Evolutionary conservation across 2,888 invertebrate genomes (phyloP).

Genomic region (Andrena bicolor): DNA sequence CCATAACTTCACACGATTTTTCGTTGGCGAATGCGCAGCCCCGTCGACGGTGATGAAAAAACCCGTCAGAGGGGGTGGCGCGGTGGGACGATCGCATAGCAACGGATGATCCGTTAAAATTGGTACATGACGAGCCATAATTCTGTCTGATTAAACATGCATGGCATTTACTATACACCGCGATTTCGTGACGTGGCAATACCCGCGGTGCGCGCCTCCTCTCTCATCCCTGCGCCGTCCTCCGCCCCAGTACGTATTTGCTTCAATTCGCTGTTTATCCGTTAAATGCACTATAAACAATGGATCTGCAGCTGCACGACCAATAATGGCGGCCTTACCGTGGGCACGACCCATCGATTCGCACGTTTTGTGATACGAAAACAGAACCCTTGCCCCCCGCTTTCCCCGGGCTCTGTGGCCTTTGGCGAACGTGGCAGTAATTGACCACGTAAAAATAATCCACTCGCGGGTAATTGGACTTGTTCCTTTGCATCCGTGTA

Average conservation of each 20-base stretch:
- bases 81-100: constrained; percentile 64
- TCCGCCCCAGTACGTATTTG: constrained; percentile 59
- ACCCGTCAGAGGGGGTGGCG: constrained; percentile 4
- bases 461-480: constrained; percentile 17
- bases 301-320: constrained; percentile 60
- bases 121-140: constrained; percentile 81
- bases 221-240: background rate
- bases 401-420: background rate
- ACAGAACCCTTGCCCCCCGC: constrained; percentile 25
- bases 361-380: constrained; percentile 52
- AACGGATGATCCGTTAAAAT: constrained; percentile 78
- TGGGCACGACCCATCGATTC: constrained; percentile 67
- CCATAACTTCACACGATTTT: constrained; percentile 23
- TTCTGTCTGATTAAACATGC: constrained; percentile 82
- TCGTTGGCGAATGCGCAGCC: background rate
- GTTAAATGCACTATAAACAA: constrained; percentile 80
- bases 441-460: constrained; percentile 28
- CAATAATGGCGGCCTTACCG: constrained; percentile 72
- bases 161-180: constrained; percentile 77
- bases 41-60: constrained; percentile 15
- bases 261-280: constrained; percentile 79
- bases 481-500: background rate
- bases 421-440: constrained; percentile 13
- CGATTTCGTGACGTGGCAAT: constrained; percentile 78
- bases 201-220: constrained; percentile 42